Evolutionary conservation across 1,140 invertebrate genomes (phyloP), one percentile per base, ranked within the genome.

Genomic region (Megalonaias nervosa): DNA sequence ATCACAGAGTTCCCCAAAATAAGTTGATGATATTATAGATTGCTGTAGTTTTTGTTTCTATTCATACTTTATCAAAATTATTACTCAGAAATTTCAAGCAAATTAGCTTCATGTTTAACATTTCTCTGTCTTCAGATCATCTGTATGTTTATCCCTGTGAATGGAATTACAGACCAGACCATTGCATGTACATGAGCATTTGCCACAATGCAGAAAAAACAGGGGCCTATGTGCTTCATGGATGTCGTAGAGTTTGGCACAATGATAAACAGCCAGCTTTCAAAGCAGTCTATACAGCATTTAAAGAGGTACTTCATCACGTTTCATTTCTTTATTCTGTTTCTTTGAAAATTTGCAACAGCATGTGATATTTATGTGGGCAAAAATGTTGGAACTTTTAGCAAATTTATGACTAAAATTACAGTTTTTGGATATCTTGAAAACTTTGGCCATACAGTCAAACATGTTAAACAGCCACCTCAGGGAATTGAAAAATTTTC

Each of bases 151-250:
- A 96, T 89, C 93, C 94, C 0, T 98, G 97, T 89, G 93, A 95
- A 70, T 97, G 95, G 91, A 99, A 98, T 90, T 98, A 96, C 88
- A 93, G 97, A 71, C 94, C 97, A 15, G 97, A 98, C 92, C 97
- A 98, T 89, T 98, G 97, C 88, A 97, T 97, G 95, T 98, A 98
- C 84, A 91, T 90, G 85, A 96, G 94, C 86, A 94, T 96, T 9
- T 98, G 97, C 86, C 92, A 92, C 62, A 92, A 93, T 73, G 96
- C 96, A 12, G 94, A 95, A 79, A 91, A 93, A 70, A 83, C 93
- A n/a, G 97, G 97, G 11, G 94, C 96, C 17, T 92, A 93, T 76
- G 93, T 98, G 4, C 85, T 98, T n/a, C 97, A 99, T 91, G 97
- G 97, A 6, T 97, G 95, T 81, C 91, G 97, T 72, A 93, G 94